Evolutionary conservation across 1,140 invertebrate genomes (phyloP).

Genomic region (Sinonovacula constricta): DNA sequence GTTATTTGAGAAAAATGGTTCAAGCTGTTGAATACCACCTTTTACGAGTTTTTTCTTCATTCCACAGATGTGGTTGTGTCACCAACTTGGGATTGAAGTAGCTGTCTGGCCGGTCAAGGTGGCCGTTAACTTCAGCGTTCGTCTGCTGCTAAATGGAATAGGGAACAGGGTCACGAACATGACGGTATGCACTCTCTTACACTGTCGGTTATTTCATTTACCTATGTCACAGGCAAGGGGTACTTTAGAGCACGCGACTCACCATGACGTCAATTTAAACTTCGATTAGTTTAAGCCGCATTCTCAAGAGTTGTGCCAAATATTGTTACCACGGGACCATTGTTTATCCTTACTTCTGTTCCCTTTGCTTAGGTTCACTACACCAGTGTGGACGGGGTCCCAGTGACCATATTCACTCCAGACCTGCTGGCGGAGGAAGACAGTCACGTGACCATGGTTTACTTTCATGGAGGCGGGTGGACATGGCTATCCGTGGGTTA

Average conservation of each 20-base stretch:
- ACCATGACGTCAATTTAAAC: too few species aligned
- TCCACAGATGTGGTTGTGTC: conserved; percentile 32
- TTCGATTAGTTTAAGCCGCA: too few species aligned
- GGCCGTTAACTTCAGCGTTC: conserved; percentile 25
- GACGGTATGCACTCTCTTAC: too few species aligned
- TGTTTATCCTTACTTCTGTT: too few species aligned
- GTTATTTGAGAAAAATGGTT: too few species aligned
- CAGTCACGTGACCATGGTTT: conserved; percentile 63
- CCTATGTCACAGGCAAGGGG: too few species aligned
- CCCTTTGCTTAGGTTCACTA: conserved; percentile 40
- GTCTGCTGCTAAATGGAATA: conserved; percentile 29
- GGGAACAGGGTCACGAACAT: conserved; percentile 22
- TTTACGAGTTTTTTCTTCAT: too few species aligned
- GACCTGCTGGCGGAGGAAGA: not conserved
- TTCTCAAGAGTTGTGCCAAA: too few species aligned
- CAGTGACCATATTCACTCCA: conserved; percentile 42
- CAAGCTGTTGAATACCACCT: too few species aligned
- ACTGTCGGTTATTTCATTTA: too few species aligned
- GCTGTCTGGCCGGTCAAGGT: conserved; percentile 37
- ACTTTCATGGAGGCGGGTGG: conserved; percentile 74
- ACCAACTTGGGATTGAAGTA: conserved; percentile 41
- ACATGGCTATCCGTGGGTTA: conserved; percentile 69
- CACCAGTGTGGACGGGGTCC: conserved; percentile 34
- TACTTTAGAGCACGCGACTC: too few species aligned
- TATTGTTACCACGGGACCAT: too few species aligned